Base-by-base conservation (phyloP, 2,113 vertebrate genomes). In the Barbus barbus region DNA sequence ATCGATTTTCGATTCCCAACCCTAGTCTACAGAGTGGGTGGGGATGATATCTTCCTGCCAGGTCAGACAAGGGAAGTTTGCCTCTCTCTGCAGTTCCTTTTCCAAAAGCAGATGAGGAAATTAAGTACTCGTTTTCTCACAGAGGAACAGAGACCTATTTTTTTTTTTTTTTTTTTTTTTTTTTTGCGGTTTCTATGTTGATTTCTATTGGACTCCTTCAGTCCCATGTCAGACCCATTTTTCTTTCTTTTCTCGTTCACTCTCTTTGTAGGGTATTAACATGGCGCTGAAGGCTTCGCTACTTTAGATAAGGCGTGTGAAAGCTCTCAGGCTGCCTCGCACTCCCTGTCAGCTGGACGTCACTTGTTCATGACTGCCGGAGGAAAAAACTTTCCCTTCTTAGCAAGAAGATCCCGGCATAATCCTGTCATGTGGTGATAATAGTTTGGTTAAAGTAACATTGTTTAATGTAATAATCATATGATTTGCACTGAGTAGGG, bases 311-410 rank as follows among this genome's bases (percentile, higher is more conserved):
- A 82, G 78, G 71, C 46, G 26, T 82, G 56, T 80, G 83, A 87
- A 85, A 60, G 56, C 74, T 78, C 83, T 83, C 28, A 24, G 36
- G 33, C 61, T n/a, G 24, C 24, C 78, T 71, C 74, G 24, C 9
- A 14, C 69, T 82, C 60, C 11, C 22, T 84, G 81, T 85, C 83
- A 73, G 53, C 26, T 41, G 72, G 61, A 78, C 2, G 75, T 67
- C 44, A 81, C 77, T 44, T 8, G 71, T 67, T 83, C 5, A 22
- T 81, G 83, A 86, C 72, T 78, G 79, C 46, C 13, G 89, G 85
- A 88, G 90, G 91, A 90, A 89, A 90, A 92, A 90, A 92, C 90
- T 90, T 88, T 36, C 87, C 92, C 86, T 90, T 91, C 90, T 93
- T 91, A 85, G 56, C 88, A 91, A 90, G 90, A 92, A 90, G 89